phyloP scores from a whole-genome alignment of 2,888 invertebrate species.

The Malacosoma neustria region DNA sequence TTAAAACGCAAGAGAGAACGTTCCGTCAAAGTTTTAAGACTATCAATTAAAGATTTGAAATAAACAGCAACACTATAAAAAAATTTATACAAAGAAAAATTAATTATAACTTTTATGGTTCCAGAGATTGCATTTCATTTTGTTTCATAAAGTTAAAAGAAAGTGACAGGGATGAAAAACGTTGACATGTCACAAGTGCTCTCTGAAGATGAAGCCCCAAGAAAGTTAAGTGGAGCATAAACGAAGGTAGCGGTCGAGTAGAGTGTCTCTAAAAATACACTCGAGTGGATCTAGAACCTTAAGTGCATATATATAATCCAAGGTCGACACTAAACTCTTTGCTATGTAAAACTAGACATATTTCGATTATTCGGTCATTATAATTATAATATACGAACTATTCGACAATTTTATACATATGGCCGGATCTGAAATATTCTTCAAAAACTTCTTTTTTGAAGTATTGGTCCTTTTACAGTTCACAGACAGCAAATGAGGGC shows the following conservation, averaged over 20 bases:
- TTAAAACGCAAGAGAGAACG: too few relatives aligned
- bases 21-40: too few relatives aligned
- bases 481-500: too few relatives aligned
- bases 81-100: background rate
- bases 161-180: background rate
- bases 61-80: background rate
- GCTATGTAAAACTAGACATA: too few relatives aligned
- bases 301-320: background rate
- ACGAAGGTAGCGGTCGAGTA: background rate
- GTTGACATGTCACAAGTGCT: background rate
- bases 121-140: background rate
- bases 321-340: background rate
- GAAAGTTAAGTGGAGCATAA: background rate
- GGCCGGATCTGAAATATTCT: too few relatives aligned
- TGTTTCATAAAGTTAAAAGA: background rate
- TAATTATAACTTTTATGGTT: background rate
- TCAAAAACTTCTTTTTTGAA: too few relatives aligned
- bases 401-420: too few relatives aligned
- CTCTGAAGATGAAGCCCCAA: background rate
- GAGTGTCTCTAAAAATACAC: background rate
- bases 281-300: background rate
- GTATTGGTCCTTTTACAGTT: too few relatives aligned
- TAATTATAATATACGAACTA: too few relatives aligned
- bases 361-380: too few relatives aligned
- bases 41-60: too few relatives aligned